phyloP scores from a whole-genome alignment of 1,140 invertebrate genomes.

The Dolichoris vasculosae region DNA sequence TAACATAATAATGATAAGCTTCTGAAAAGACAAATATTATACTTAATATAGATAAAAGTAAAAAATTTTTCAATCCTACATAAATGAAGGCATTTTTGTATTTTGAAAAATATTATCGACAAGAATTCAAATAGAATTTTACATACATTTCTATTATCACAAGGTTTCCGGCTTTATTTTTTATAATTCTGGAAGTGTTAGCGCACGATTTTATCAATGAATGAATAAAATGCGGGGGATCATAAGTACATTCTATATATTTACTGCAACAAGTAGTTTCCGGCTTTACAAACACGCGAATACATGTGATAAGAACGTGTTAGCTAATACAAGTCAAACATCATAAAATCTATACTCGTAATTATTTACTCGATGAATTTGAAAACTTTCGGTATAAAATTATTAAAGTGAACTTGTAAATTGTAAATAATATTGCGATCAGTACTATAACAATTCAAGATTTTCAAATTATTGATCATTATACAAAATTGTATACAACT shows the following conservation, averaged over 20 bases:
- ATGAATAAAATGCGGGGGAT: conserved; percentile 37
- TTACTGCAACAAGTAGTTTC: conserved; percentile 45
- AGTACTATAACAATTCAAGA: too few relatives aligned
- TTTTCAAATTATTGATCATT: too few relatives aligned
- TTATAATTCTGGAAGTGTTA: neutral
- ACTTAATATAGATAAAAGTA: neutral
- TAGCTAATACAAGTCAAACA: too few relatives aligned
- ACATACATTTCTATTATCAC: neutral
- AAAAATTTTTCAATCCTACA: neutral
- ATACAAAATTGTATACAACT: too few relatives aligned
- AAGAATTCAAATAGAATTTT: neutral
- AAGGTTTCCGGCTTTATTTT: neutral
- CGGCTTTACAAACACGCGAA: neutral
- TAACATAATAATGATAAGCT: neutral
- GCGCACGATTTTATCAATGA: neutral
- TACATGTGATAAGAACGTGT: conserved; percentile 16
- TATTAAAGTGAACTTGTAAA: too few relatives aligned
- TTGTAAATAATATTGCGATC: too few relatives aligned
- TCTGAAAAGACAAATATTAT: neutral
- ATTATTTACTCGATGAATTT: neutral
- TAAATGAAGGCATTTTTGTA: neutral
- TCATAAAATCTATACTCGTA: neutral
- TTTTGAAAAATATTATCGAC: neutral
- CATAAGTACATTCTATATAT: conserved; percentile 52
- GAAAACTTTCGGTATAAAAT: too few relatives aligned